Conservation (phyloP, 1,140 invertebrate genomes). For the Elysia chlorotica region DNA sequence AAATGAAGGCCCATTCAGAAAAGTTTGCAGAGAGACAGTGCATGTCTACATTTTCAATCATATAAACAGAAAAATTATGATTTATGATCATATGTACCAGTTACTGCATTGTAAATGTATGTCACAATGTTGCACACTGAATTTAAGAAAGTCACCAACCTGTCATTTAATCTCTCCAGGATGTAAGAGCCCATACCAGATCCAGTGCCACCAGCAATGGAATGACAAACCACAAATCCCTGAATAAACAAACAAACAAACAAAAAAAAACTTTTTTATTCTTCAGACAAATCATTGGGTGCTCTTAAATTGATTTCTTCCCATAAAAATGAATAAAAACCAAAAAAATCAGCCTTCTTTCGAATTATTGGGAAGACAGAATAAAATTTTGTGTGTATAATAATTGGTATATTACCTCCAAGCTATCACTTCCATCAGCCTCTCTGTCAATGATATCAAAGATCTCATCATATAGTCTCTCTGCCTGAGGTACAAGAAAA, state of each 20-base stretch:
- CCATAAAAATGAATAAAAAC: neutral
- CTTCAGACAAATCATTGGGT: too few relatives aligned
- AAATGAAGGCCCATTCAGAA: neutral
- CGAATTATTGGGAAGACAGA: too few relatives aligned
- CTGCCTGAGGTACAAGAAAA: conserved; percentile 75
- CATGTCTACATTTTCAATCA: too few relatives aligned
- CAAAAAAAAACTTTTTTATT: neutral
- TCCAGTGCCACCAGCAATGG: conserved; percentile 97
- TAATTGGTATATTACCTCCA: conserved; percentile 72
- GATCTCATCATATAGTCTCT: conserved; percentile 93
- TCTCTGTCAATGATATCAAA: conserved; percentile 99
- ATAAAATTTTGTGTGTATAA: neutral
- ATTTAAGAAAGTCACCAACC: conserved; percentile 56
- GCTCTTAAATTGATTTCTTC: neutral
- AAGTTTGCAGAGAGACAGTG: too few relatives aligned
- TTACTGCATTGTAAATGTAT: neutral
- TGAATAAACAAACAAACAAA: conserved; percentile 50
- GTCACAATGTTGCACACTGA: too few relatives aligned
- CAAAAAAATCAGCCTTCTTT: too few relatives aligned
- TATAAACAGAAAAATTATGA: too few relatives aligned
- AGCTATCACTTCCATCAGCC: conserved; percentile 96
- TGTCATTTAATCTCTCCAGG: conserved; percentile 88
- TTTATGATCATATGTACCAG: neutral
- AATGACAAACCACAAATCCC: conserved; percentile 99
- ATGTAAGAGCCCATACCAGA: conserved; percentile 98